Percentiles rank a stretch among this genome's conserved stretches.
These are phyloP conservation scores for Cardinalis cardinalis DNA, from an alignment of 2,113 vertebrate species.

Conservation along the genomic window DNA sequence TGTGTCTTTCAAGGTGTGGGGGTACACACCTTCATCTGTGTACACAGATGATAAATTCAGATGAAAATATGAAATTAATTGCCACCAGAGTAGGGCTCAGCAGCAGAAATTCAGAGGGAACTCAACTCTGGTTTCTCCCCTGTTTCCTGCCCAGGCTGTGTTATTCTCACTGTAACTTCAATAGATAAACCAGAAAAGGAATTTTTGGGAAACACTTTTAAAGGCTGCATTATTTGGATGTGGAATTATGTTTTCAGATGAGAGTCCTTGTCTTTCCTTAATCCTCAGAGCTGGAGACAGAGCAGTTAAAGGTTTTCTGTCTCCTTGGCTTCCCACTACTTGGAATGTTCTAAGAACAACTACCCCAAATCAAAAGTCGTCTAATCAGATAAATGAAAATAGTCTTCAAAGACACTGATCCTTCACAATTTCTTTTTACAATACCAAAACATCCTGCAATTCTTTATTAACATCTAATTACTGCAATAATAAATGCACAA, in stretches of 20 bases:
- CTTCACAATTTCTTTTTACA: background rate
- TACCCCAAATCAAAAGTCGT: background rate
- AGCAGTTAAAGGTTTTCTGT: background rate
- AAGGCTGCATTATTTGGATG: background rate
- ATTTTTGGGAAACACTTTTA: background rate
- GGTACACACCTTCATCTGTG: background rate
- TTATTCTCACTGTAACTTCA: background rate
- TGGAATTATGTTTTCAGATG: background rate
- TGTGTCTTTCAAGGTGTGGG: background rate
- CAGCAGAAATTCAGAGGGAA: background rate
- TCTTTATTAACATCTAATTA: background rate
- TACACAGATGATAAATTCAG: background rate
- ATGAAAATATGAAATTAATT: background rate
- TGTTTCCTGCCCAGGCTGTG: background rate
- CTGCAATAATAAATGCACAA: background rate
- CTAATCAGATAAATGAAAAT: background rate
- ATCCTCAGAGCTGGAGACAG: background rate
- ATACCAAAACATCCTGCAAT: background rate
- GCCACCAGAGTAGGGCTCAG: background rate
- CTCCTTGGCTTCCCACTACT: background rate
- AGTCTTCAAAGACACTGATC: background rate
- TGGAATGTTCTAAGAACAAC: background rate
- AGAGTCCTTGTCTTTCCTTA: background rate
- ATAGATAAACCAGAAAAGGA: background rate
- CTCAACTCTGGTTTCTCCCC: rapidly evolving